Conservation (phyloP, 1,140 invertebrate species). For the Heliconius melpomene region DNA sequence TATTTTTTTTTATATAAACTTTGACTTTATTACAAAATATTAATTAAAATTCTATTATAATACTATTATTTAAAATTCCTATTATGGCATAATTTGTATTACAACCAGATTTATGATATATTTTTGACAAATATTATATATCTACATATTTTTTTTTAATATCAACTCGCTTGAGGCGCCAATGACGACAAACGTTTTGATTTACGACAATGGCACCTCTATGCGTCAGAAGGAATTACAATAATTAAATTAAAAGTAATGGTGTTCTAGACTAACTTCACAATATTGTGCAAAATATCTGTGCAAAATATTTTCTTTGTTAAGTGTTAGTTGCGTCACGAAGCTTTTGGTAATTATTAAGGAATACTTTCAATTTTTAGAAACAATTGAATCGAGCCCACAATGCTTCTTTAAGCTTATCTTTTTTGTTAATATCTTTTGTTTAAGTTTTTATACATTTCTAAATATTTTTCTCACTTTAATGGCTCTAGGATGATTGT, state of each 20-base stretch:
- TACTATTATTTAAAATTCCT: not conserved
- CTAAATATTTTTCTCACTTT: no score
- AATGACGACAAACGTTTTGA: not conserved
- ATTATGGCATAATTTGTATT: not conserved
- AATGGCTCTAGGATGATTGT: no score
- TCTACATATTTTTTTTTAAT: not conserved
- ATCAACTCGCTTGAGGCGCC: not conserved
- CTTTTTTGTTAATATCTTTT: no score
- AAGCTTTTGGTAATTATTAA: not conserved
- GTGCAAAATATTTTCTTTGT: not conserved
- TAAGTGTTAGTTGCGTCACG: not conserved
- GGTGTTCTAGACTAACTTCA: not conserved
- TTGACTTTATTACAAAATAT: not conserved
- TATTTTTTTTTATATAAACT: no score
- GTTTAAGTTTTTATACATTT: no score
- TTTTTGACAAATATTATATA: not conserved
- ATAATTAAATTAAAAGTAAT: not conserved
- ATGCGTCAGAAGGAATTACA: constrained; percentile 2
- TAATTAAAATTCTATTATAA: not conserved
- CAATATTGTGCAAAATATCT: not conserved
- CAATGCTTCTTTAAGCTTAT: no score
- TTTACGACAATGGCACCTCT: constrained; percentile 8
- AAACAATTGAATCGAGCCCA: no score
- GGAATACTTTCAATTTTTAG: not conserved
- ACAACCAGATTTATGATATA: not conserved